Percentiles rank a stretch among this genome's conserved stretches.
Evolutionary conservation across 2,888 invertebrate species (phyloP).

Genomic region (Drosophila fulvimacula): DNA sequence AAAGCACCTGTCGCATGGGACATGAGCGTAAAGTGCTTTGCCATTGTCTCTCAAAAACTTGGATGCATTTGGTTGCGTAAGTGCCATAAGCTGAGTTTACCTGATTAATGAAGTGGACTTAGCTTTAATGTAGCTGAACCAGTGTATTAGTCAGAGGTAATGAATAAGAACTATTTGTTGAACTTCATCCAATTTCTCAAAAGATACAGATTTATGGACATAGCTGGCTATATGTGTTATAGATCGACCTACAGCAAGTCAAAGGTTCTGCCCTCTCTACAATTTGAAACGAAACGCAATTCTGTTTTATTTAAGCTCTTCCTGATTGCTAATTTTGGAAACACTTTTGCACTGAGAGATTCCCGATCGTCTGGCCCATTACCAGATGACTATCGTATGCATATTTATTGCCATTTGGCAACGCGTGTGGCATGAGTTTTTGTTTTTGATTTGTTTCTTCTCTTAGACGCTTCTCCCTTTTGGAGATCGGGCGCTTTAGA

Average conservation of each 20-base stretch:
- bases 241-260: neutral
- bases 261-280: neutral
- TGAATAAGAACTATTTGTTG: neutral
- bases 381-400: conserved; percentile 6
- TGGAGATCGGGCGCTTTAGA: conserved; percentile 35
- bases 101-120: conserved; percentile 26
- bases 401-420: conserved; percentile 35
- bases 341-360: too few relatives aligned
- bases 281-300: neutral
- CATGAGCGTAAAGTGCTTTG: conserved; percentile 27
- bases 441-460: conserved; percentile 11
- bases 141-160: neutral
- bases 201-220: neutral
- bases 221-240: neutral
- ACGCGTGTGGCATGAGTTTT: conserved; percentile 56
- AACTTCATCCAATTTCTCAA: neutral
- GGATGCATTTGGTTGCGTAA: conserved; percentile 46
- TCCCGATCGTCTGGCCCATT: neutral
- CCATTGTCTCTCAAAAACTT: conserved; percentile 28
- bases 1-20: conserved; percentile 21
- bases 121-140: neutral
- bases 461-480: conserved; percentile 6
- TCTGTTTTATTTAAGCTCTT: neutral
- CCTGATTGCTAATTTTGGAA: conserved; percentile 1
- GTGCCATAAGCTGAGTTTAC: conserved; percentile 18